Percentiles rank a stretch among this genome's conserved stretches.
Conservation (phyloP, 2,113 vertebrate genomes). For the Turdus rufiventris region DNA sequence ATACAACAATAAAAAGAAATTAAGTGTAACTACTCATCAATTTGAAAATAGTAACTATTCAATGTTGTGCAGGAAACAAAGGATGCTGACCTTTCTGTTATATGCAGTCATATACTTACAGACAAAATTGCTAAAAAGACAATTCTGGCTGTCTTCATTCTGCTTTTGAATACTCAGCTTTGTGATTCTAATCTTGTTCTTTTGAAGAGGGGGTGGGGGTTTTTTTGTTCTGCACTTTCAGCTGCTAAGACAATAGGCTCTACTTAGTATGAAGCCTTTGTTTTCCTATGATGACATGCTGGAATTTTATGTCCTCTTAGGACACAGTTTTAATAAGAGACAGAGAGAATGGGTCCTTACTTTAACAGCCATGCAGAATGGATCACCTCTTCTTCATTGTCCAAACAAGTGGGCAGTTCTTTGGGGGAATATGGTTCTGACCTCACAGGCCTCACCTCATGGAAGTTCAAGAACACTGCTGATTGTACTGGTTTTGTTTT, state of each 20-base stretch:
- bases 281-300: neutral
- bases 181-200: conserved; percentile 54
- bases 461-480: neutral
- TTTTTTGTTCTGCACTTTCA: conserved; percentile 39
- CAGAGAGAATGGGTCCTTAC: neutral
- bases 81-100: neutral
- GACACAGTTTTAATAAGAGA: neutral
- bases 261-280: neutral
- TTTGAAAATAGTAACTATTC: neutral
- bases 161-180: neutral
- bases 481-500: neutral
- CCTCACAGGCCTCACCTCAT: neutral
- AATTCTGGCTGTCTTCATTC: conserved; percentile 18
- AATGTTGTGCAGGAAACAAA: neutral
- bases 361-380: neutral
- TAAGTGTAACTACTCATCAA: neutral
- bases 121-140: neutral
- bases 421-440: neutral
- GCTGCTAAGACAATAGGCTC: conserved; percentile 54
- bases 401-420: neutral
- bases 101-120: neutral
- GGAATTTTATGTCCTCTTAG: neutral
- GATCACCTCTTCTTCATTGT: neutral
- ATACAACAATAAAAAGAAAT: neutral
- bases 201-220: neutral